Evolutionary conservation across 2,888 invertebrate genomes (phyloP), one percentile per base, ranked within the genome.

Genomic region (Meiosimyza decipiens): DNA sequence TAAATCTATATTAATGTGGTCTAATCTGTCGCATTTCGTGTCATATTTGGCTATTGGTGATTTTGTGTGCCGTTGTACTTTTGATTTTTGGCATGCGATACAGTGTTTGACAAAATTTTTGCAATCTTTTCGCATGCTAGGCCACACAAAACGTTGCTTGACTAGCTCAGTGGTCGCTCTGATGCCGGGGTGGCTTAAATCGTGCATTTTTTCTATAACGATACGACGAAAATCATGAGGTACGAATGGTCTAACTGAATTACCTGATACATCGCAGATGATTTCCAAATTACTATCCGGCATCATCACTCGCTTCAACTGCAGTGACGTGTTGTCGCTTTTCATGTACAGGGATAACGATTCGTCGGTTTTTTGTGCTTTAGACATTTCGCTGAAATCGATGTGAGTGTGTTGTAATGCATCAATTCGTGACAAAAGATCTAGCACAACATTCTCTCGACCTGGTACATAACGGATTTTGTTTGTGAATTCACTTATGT

Each of bases 1-100:
- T 47, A 71, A 16, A 15, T 77, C 74, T 13, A 71, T 64, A 22
- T 72, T 71, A 5, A 75, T 59, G 18, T n/a, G n/a, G n/a, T 72
- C 49, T n/a, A 73, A 75, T 18, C 75, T 62, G 15, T 57, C 68
- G 22, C 47, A 7, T 40, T 13, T 33, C 5, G 33, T 62, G 13
- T 62, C 47, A 16, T 54, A 68, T 6, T 52, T 18, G 22, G 52
- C 64, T 15, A 65, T 51, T 13, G 57, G 54, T 11, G 63, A 64
- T 28, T 69, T 28, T 33, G 28, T 69, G 33, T 64, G 55, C 22
- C 55, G 16, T 9, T 73, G 50, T 49, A 50, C 18, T 47, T 73
- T 71, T 11, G 49, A 60, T 18, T 22, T 51, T 51, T 74, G 71
- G 12, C 71, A 74, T 7, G 22, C 49, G 3, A 63, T 28, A 11